Conservation (phyloP, 2,888 invertebrate species). For the Trichogramma evanescens region DNA sequence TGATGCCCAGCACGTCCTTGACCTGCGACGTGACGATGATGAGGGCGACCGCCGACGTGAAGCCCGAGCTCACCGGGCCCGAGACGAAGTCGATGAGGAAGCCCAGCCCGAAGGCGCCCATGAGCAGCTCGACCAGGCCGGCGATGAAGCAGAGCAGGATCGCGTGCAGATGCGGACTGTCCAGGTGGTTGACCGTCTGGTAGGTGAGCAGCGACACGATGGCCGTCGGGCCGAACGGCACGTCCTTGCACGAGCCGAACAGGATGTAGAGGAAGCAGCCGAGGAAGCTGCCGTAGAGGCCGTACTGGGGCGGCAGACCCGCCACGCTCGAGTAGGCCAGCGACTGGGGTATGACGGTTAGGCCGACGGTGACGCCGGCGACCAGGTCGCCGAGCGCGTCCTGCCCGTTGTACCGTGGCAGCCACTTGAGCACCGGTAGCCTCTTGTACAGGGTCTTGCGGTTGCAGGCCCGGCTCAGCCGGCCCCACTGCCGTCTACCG, state of each 20-base stretch:
- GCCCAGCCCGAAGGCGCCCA: conserved; percentile 77
- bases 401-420: conserved; percentile 66
- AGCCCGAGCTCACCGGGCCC: conserved; percentile 81
- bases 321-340: conserved; percentile 76
- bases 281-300: conserved; percentile 88
- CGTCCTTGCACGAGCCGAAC: conserved; percentile 86
- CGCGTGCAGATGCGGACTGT: conserved; percentile 59
- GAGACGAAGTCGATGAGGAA: conserved; percentile 86
- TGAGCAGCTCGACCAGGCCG: conserved; percentile 68
- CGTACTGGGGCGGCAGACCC: conserved; percentile 76
- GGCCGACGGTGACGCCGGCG: conserved; percentile 85
- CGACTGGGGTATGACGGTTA: conserved; percentile 89
- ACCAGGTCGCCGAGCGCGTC: conserved; percentile 80
- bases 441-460: conserved; percentile 67
- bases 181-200: conserved; percentile 63
- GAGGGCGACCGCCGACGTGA: conserved; percentile 83
- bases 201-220: conserved; percentile 81
- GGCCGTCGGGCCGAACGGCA: conserved; percentile 88
- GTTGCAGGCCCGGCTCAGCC: conserved; percentile 52
- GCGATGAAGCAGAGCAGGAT: conserved; percentile 68
- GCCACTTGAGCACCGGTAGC: conserved; percentile 69
- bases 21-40: conserved; percentile 86
- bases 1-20: conserved; percentile 72
- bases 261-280: conserved; percentile 86
- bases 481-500: conserved; percentile 39